Conservation (phyloP, 2,888 invertebrate genomes). For the Mimas tiliae region DNA sequence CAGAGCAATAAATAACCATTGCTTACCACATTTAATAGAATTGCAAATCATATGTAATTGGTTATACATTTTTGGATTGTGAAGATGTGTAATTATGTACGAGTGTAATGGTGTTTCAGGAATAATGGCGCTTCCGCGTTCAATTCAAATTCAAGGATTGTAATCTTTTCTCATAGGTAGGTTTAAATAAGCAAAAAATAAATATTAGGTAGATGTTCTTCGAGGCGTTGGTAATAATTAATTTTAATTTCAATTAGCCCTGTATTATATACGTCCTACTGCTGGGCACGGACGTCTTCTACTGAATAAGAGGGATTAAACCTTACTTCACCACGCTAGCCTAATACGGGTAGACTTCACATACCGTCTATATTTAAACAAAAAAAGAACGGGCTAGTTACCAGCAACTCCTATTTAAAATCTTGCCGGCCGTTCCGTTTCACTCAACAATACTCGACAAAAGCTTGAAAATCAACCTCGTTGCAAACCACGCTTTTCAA, state of each 20-base stretch:
- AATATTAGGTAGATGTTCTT: too few relatives aligned
- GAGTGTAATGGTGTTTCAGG: not conserved
- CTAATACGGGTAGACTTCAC: too few relatives aligned
- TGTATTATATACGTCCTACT: too few relatives aligned
- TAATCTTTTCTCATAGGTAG: too few relatives aligned
- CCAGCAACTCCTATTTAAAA: conserved; percentile 25
- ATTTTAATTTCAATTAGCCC: too few relatives aligned
- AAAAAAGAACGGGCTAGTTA: not conserved
- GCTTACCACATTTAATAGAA: conserved; percentile 37
- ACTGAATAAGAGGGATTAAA: too few relatives aligned
- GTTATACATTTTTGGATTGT: conserved; percentile 28
- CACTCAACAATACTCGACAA: conserved; percentile 36
- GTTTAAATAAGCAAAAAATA: too few relatives aligned
- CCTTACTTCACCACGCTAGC: too few relatives aligned
- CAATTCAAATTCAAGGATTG: too few relatives aligned
- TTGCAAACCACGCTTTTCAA: conserved; percentile 43
- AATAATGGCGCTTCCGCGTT: not conserved
- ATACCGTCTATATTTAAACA: not conserved
- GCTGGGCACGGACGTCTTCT: too few relatives aligned
- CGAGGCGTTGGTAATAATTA: too few relatives aligned
- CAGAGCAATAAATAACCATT: conserved; percentile 58
- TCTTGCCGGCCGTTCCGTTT: conserved; percentile 30
- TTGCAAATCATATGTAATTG: conserved; percentile 37
- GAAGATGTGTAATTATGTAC: conserved; percentile 31
- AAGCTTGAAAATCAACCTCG: conserved; percentile 34